Conservation (phyloP, 1,140 invertebrate species). For the Panulirus ornatus region DNA sequence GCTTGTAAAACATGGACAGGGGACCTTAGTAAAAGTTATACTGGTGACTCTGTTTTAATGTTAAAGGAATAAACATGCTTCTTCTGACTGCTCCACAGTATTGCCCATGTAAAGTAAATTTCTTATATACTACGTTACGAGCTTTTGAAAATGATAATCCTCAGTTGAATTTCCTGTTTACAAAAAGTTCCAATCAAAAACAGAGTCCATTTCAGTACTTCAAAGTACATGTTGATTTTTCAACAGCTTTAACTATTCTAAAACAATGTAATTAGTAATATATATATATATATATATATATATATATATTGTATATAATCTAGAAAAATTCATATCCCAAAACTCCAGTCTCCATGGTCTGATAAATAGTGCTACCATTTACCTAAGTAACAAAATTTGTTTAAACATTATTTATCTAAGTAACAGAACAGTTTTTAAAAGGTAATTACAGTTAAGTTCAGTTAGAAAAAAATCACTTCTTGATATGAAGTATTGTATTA, state of each 20-base stretch:
- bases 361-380: slow-evolving; percentile 17
- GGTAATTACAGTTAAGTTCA: slow-evolving; percentile 7
- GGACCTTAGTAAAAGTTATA: slow-evolving; percentile 23
- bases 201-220: background rate
- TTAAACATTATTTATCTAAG: background rate
- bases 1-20: background rate
- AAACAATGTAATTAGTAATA: slow-evolving; percentile 38
- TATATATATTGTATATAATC: slow-evolving; percentile 32
- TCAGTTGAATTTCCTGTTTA: slow-evolving; percentile 21
- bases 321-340: slow-evolving; percentile 25
- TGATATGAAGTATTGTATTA: background rate
- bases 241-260: slow-evolving; percentile 40
- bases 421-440: slow-evolving; percentile 1
- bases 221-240: background rate
- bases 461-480: slow-evolving; percentile 1
- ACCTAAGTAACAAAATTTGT: slow-evolving; percentile 12
- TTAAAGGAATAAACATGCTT: slow-evolving; percentile 9
- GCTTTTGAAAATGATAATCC: slow-evolving; percentile 2
- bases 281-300: no score
- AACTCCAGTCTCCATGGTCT: slow-evolving; percentile 17
- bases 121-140: background rate
- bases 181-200: slow-evolving; percentile 37
- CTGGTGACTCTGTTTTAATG: slow-evolving; percentile 6
- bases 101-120: slow-evolving; percentile 1
- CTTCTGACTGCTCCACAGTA: slow-evolving; percentile 10